phyloP scores from a whole-genome alignment of 2,888 invertebrate genomes.

The Phortica okadai region DNA sequence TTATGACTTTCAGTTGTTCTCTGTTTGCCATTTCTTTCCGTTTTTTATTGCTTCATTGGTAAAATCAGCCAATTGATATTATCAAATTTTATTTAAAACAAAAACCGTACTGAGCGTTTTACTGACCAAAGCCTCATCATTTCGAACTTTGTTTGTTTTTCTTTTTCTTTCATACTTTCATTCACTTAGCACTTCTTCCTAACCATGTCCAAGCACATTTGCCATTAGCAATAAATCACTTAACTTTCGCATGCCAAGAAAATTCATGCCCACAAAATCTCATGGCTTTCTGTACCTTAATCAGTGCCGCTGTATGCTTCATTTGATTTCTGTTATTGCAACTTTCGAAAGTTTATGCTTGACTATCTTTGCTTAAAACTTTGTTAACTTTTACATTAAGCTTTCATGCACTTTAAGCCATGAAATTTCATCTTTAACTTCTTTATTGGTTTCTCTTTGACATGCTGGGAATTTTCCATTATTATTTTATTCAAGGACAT shows the following conservation, averaged over 20 bases:
- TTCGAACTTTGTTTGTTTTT: background rate
- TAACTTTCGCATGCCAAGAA: background rate
- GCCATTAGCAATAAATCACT: background rate
- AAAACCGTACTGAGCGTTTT: no score
- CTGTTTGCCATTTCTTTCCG: no score
- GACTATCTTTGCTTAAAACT: background rate
- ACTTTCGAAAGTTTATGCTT: background rate
- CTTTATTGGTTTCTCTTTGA: background rate
- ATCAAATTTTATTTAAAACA: no score
- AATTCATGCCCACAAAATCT: background rate
- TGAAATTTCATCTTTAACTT: background rate
- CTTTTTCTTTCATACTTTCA: background rate
- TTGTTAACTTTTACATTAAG: background rate
- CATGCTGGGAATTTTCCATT: background rate
- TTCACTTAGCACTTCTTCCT: background rate
- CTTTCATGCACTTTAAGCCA: background rate
- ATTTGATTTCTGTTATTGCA: background rate
- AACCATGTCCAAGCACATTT: background rate
- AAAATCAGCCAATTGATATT: no score
- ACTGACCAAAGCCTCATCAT: background rate
- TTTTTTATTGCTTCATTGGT: no score
- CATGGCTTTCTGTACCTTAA: background rate
- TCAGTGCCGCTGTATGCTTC: constrained; percentile 14
- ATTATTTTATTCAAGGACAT: background rate
- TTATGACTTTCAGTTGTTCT: no score